Base-by-base conservation (phyloP, 1,140 invertebrate species). In the Anagrus nilaparvatae region DNA sequence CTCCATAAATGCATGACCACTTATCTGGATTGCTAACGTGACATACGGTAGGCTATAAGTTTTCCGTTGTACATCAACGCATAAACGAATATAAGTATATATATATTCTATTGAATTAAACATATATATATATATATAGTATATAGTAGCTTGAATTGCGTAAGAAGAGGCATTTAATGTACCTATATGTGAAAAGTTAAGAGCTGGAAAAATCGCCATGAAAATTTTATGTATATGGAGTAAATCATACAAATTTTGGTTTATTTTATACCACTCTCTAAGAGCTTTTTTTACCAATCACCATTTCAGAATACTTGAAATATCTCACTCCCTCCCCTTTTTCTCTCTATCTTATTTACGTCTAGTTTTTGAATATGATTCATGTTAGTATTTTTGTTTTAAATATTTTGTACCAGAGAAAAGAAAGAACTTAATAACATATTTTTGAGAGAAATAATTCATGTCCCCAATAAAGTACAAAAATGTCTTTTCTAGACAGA, bases 1-100 rank as follows among this genome's bases (percentile, higher is more conserved):
- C 53, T 67, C 53, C 61, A 66, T 66, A 66, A 66, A 67, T 66
- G 65, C 59, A 67, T 67, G 65, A 66, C 62, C 63, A 66, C 65
- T 67, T 67, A 65, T 65, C 61, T 53, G 60, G 61, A 68, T 68
- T 68, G 62, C 52, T 46, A 47, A 52, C 53, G 53, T 58, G 59
- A 63, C 54, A 58, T 48, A 55, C 41, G 44, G 49, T 44, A 19
- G 36, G 29, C 54, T 55, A 58, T 65, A 60, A 49, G 56, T 64
- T 65, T 58, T 40, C 51, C 38, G 43, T 36, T 31, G n/a, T n/a
- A n/a, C n/a, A n/a, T n/a, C 36, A 42, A 46, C 42, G 25, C 44
- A 45, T 40, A 36, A 30, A 49, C 37, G 44, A 38, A 41, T 34
- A 17, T 20, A 21, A 43, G 30, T 41, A 38, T 30, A 17, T 21